Base-by-base conservation (phyloP, 2,888 invertebrate genomes). In the Hydriomena furcata region DNA sequence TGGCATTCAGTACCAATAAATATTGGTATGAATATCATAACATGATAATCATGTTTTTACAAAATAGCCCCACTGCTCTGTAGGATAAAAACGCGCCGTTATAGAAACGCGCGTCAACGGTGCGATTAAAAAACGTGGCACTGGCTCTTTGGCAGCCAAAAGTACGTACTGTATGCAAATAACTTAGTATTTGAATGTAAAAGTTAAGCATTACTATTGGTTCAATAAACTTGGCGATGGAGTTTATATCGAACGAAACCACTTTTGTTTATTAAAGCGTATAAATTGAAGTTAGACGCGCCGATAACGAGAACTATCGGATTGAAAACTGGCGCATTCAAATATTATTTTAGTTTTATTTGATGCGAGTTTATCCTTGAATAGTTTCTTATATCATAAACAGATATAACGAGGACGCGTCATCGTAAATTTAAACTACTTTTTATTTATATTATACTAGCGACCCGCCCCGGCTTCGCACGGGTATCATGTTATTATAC, bases 221-320 rank as follows among this genome's bases (percentile, higher is more conserved):
- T 64, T 58, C 58, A 63, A 57, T 52, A 59, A 59, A 59, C 59
- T 53, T 41, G 48, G 48, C 48, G 43, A 58, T 61, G 40, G 44
- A 54, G 42, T 60, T 57, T 55, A 55, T 60, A 59, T 61, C 59
- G 55, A 41, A 42, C 34, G 11, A 20, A 47, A 42, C 48, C 46
- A 36, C 61, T 57, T 45, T 58, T 61, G 60, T 62, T 66, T 63
- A 64, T 65, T n/a, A 65, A 43, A 70, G 61, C 73, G 68, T 74
- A 68, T 60, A 73, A 75, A 74, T 74, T 66, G 64, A 58, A 65
- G 71, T 78, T 76, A 73, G 73, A 60, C 63, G 68, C 71, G 70
- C 60, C 61, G 82, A 82, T 83, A 82, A 82, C 66, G 61, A 64
- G 66, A 65, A 58, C 64, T 76, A 73, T 71, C 71, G 67, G 11